Base-by-base conservation (phyloP, 2,888 invertebrate species). In the Mythimna pallens region DNA sequence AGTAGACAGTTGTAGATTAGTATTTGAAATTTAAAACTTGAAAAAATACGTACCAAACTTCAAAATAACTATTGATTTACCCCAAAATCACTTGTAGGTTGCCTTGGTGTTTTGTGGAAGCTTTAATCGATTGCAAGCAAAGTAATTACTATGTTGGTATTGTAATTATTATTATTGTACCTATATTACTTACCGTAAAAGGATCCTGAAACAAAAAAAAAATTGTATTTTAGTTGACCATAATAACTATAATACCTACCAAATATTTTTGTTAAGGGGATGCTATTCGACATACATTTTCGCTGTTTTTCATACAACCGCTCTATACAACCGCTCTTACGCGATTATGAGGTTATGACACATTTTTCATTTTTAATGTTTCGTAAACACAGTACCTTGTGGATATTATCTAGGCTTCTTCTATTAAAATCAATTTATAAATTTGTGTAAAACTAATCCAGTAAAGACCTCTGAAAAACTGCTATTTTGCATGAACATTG, bases 201-300 rank as follows among this genome's bases (percentile, higher is more conserved):
- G 97, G 97, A 91, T 97, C 97, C 97, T 97, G 97, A 89, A 97
- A 97, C 97, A 97, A 97, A 93, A 86, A 93, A 93, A 93, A 50
- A 43, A n/a, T n/a, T 14, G 30, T 20, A 55, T 50, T 30, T 70
- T 55, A 72, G 1, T 25, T 30, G n/a, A 65, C n/a, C 12, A 40
- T 62, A 40, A 12, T 10, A 47, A 47, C 17, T 47, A 47, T 47
- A 47, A 40, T 36, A 9, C 36, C 40, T 10, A 40, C 40, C 40
- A 4, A 14, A 43, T 17, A 5, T 47, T 17, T 2, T 47, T 47
- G 5, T 47, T 30, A 30, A 30, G 3, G 30, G 30, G 30, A 30
- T 30, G 30, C 30, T 3, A 30, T 30, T 30, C 30, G 30, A 30
- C 30, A 30, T 30, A 30, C 30, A 30, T 30, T 30, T 30, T 30